Evolutionary conservation across 1,140 invertebrate species (phyloP), one percentile per base, ranked within the genome.

Genomic region (Anadara kagoshimensis): DNA sequence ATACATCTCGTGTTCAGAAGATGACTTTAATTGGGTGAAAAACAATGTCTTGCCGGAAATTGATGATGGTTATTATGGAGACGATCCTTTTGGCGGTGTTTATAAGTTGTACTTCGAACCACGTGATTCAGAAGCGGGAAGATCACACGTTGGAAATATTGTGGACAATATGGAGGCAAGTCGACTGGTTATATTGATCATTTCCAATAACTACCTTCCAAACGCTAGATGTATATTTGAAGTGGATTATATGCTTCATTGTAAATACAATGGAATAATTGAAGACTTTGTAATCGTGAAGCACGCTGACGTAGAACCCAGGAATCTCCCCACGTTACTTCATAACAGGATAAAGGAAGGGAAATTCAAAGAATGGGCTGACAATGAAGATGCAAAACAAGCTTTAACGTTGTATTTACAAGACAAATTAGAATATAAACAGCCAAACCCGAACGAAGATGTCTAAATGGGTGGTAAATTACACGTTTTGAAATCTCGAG

Each of bases 71-170:
- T 1, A 65, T 22, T 10, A 73, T 0, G 61, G 56, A 14, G 24
- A 70, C 10, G 57, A 72, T 0, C 44, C 58, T 26, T 76, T 74
- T 49, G 69, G 62, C 10, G 77, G 77, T 44, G 58, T 73, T 11
- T 81, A 77, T 44, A 74, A 49, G 41, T 56, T 83, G 7, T 83
- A 78, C 51, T 79, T 81, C 43, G 69, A 78, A 18, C 70, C 76
- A 0, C 62, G 81, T 36, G 76, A 84, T 57, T 44, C 61, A 0
- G 22, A 24, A 18, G 8, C 61, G 0, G 79, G 83, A 18, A 68
- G 66, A 24, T 18, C 14, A 7, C 26, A 45, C 11, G 53, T 82
- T 14, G 70, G 53, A 0, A 80, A 75, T 44, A 78, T 81, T 0
- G 65, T 69, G 7, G 76, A 81, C 12, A 65, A 68, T 44, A 81